phyloP scores from a whole-genome alignment of 2,888 invertebrate genomes.

The Platynereis dumerilii region DNA sequence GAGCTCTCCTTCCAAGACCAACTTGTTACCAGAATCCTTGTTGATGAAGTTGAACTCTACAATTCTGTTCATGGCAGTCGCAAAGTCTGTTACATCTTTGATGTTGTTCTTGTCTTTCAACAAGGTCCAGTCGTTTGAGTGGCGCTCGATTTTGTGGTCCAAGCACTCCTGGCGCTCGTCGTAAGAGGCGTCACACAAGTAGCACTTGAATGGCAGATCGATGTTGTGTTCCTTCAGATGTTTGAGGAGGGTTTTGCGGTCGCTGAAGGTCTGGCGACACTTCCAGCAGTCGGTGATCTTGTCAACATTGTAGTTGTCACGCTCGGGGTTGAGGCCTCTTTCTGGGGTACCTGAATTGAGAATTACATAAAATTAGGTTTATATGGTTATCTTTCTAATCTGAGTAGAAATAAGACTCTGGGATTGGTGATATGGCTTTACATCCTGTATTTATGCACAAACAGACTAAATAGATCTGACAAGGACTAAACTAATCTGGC shows the following conservation, averaged over 20 bases:
- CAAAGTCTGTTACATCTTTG: slow-evolving; percentile 48
- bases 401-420: too few relatives aligned
- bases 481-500: too few relatives aligned
- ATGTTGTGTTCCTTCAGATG: slow-evolving; percentile 60
- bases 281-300: slow-evolving; percentile 58
- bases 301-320: slow-evolving; percentile 60
- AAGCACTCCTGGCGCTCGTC: slow-evolving; percentile 80
- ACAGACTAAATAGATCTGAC: too few relatives aligned
- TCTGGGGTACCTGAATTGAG: slow-evolving; percentile 3
- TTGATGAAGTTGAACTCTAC: slow-evolving; percentile 38
- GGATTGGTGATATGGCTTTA: too few relatives aligned
- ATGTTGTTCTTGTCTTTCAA: slow-evolving; percentile 68
- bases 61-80: slow-evolving; percentile 51
- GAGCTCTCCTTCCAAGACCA: slow-evolving; percentile 4
- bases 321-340: slow-evolving; percentile 51
- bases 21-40: neutral
- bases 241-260: slow-evolving; percentile 51
- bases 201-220: slow-evolving; percentile 81
- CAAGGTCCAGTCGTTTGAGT: slow-evolving; percentile 79
- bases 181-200: slow-evolving; percentile 88
- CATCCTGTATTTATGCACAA: too few relatives aligned
- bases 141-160: slow-evolving; percentile 79
- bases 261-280: slow-evolving; percentile 49
- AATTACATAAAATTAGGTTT: too few relatives aligned
- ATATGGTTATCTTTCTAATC: too few relatives aligned